phyloP scores from a whole-genome alignment of 2,113 vertebrate genomes.

The Oncorhynchus tshawytscha region DNA sequence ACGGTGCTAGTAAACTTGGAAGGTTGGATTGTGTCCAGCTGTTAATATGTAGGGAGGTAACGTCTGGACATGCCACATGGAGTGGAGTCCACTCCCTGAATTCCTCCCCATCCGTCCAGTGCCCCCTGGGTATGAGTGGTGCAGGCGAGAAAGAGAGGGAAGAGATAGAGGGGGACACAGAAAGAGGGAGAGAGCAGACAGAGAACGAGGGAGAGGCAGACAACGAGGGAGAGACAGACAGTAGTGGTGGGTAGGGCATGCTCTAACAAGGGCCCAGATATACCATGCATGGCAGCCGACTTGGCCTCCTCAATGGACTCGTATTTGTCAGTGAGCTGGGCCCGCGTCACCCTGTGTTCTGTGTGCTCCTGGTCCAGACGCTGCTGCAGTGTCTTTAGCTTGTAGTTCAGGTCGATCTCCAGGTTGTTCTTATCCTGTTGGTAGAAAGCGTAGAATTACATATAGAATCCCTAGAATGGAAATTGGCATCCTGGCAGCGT shows the following conservation, averaged over 20 bases:
- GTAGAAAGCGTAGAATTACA: too few species aligned
- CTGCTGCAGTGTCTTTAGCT: conserved; percentile 93
- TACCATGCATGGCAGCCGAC: conserved; percentile 93
- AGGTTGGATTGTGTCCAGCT: not conserved
- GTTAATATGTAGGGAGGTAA: conserved; percentile 41
- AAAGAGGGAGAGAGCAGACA: too few species aligned
- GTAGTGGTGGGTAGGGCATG: conserved; percentile 3
- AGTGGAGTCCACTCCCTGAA: conserved; percentile 31
- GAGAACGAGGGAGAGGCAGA: not conserved
- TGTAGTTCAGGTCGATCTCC: conserved; percentile 98
- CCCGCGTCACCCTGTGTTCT: conserved; percentile 91
- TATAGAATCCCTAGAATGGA: too few species aligned
- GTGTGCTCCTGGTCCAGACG: conserved; percentile 92
- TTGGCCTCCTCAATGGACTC: conserved; percentile 96
- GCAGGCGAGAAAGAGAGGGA: not conserved
- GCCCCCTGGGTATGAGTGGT: conserved; percentile 19
- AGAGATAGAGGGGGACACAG: not conserved
- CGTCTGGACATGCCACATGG: conserved; percentile 33
- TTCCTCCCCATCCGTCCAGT: conserved; percentile 32
- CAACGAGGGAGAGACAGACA: not conserved
- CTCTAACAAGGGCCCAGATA: conserved; percentile 43
- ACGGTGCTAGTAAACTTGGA: not conserved
- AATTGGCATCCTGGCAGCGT: too few species aligned
- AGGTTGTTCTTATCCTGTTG: conserved; percentile 94
- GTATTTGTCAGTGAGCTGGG: conserved; percentile 93